Evolutionary conservation across 2,888 invertebrate genomes (phyloP).

Genomic region (Nipponacmea schrenckii): DNA sequence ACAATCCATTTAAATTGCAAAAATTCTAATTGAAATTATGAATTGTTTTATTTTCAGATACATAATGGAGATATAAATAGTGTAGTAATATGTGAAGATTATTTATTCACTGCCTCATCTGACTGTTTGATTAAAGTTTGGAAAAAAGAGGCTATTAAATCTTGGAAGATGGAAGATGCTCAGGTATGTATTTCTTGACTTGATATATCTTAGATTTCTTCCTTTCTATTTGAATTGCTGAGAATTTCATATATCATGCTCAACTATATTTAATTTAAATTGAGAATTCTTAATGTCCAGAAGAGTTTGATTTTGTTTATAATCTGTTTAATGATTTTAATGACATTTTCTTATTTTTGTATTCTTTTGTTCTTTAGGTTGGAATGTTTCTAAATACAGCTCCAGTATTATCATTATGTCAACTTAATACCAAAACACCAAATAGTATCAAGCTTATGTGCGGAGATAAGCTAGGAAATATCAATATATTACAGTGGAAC

Average conservation of each 20-base stretch:
- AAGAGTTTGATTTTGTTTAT: no score
- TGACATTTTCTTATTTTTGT: neutral
- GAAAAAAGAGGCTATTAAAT: slow-evolving; percentile 18
- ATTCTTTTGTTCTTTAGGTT: slow-evolving; percentile 37
- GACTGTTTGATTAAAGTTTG: slow-evolving; percentile 56
- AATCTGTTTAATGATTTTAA: no score
- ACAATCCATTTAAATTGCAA: no score
- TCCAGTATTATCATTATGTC: slow-evolving; percentile 46
- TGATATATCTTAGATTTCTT: neutral
- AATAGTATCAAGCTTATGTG: slow-evolving; percentile 34
- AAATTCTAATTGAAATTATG: neutral
- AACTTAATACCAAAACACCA: neutral
- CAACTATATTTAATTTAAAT: no score
- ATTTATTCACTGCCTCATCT: slow-evolving; percentile 48
- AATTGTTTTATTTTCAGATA: slow-evolving; percentile 33
- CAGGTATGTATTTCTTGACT: slow-evolving; percentile 30
- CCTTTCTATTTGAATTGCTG: neutral
- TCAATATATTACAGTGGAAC: slow-evolving; percentile 49
- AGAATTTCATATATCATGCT: no score
- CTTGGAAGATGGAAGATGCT: slow-evolving; percentile 17
- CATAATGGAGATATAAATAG: slow-evolving; percentile 43
- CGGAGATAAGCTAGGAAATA: slow-evolving; percentile 53
- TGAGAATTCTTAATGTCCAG: no score
- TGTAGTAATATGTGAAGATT: slow-evolving; percentile 27
- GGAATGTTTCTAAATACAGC: slow-evolving; percentile 55